These are phyloP conservation scores for Leptinotarsa texana DNA, from an alignment of 1,140 invertebrate species.

Conservation along the genomic window DNA sequence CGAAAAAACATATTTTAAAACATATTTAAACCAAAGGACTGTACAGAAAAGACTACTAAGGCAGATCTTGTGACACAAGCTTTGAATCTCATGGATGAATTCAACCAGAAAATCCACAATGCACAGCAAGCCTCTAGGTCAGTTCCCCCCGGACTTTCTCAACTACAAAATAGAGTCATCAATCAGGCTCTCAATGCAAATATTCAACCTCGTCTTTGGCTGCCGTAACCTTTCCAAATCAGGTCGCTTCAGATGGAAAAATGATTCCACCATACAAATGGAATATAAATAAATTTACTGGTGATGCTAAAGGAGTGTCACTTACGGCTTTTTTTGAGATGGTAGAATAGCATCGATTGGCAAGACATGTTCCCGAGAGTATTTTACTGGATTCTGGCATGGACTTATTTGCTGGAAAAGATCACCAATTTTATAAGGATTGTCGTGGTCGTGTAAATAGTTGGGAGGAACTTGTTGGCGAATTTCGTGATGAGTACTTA, in stretches of 20 bases:
- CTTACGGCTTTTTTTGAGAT: conserved; percentile 24
- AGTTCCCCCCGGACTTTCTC: background rate
- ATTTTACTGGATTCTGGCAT: conserved; percentile 30
- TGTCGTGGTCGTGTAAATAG: conserved; percentile 19
- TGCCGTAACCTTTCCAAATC: background rate
- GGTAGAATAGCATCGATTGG: conserved; percentile 19
- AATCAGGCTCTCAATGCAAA: background rate
- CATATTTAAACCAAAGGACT: too few species aligned
- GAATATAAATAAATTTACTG: conserved; percentile 11
- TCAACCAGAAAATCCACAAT: conserved; percentile 5
- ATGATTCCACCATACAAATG: conserved; percentile 17
- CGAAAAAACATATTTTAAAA: too few species aligned
- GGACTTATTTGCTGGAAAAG: conserved; percentile 32
- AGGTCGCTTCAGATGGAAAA: background rate
- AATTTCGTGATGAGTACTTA: conserved; percentile 36
- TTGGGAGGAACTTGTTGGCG: conserved; percentile 34
- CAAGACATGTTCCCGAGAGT: conserved; percentile 18
- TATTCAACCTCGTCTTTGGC: background rate
- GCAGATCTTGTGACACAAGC: background rate
- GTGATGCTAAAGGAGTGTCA: conserved; percentile 13
- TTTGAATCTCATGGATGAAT: background rate
- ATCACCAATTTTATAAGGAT: conserved; percentile 41
- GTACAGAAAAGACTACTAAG: background rate
- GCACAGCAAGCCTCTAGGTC: background rate
- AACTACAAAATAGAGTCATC: background rate